Conservation (phyloP, 1,140 invertebrate genomes). For the Colletes gigas region DNA sequence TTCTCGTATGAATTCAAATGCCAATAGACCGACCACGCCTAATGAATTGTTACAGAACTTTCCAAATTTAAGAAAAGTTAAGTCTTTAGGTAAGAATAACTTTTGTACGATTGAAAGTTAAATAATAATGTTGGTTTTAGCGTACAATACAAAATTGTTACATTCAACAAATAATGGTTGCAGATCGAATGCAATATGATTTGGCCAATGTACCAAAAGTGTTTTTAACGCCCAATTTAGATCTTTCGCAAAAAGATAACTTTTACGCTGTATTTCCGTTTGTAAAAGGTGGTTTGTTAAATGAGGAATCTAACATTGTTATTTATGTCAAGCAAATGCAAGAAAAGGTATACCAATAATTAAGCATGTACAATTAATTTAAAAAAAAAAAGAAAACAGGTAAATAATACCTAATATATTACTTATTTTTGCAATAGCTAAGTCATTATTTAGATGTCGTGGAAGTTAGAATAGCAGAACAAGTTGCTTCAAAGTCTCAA, state of each 20-base stretch:
- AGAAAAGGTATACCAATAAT: conserved; percentile 82
- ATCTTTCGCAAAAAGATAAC: conserved; percentile 90
- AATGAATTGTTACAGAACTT: conserved; percentile 80
- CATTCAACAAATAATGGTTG: conserved; percentile 44
- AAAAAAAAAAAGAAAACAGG: neutral
- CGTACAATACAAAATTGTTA: conserved; percentile 9
- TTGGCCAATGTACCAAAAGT: conserved; percentile 90
- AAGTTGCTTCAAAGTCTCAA: conserved; percentile 97
- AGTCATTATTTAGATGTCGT: conserved; percentile 97
- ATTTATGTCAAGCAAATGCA: conserved; percentile 82
- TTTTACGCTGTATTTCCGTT: conserved; percentile 94
- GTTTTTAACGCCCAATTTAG: conserved; percentile 92
- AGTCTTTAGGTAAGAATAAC: conserved; percentile 71
- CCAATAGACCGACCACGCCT: conserved; percentile 73
- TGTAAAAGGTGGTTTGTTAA: conserved; percentile 75
- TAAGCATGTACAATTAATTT: neutral
- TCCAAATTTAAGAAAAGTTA: conserved; percentile 79
- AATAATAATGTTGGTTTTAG: conserved; percentile 8
- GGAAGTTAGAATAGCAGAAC: conserved; percentile 96
- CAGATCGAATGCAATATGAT: conserved; percentile 81
- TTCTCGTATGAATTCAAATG: conserved; percentile 74
- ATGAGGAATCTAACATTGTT: conserved; percentile 69
- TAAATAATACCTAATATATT: neutral
- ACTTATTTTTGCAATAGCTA: conserved; percentile 81
- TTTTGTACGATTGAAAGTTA: neutral